phyloP scores from a whole-genome alignment of 2,797 vertebrate species.

The Myiotriccus ornatus region DNA sequence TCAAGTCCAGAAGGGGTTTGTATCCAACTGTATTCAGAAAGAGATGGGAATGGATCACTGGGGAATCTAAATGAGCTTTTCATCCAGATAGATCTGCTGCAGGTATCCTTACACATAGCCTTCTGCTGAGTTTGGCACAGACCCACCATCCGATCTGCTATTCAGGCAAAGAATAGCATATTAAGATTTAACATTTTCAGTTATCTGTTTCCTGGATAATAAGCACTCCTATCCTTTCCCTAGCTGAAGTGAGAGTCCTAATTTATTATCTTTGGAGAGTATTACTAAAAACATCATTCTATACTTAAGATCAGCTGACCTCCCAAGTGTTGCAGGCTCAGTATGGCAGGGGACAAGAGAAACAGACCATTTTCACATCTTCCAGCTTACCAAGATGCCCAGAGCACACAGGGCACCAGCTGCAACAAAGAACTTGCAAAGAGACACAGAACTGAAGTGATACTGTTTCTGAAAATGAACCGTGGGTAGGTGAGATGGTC shows the following conservation, averaged over 20 bases:
- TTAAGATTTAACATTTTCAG: not conserved
- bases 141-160: not conserved
- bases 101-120: not conserved
- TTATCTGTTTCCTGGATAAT: not conserved
- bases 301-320: not conserved
- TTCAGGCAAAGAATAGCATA: not conserved
- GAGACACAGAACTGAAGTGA: not conserved
- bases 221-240: not conserved
- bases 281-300: not conserved
- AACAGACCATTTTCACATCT: not conserved
- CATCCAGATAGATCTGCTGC: not conserved
- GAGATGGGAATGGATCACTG: not conserved
- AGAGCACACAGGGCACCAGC: not conserved
- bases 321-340: not conserved
- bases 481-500: not conserved
- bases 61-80: not conserved
- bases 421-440: not conserved
- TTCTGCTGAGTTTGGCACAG: not conserved
- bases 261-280: not conserved
- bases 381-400: not conserved
- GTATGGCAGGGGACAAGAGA: not conserved
- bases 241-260: not conserved
- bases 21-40: not conserved
- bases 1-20: not conserved
- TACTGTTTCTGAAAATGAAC: not conserved